Evolutionary conservation across 1,140 invertebrate genomes (phyloP).

Genomic region (Euborellia annulipes): DNA sequence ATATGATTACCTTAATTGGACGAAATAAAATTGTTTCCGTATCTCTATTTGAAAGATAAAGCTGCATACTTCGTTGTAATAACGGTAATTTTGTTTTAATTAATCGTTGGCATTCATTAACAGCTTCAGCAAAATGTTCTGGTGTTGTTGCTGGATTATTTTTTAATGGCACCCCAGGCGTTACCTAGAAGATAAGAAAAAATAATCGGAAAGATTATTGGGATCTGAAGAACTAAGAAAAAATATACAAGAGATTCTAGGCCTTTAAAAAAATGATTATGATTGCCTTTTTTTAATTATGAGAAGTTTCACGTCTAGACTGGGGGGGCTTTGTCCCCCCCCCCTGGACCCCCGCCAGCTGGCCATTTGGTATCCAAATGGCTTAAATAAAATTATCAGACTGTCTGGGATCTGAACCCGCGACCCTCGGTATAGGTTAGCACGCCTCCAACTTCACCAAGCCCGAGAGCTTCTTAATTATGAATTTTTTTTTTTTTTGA

Average conservation of each 20-base stretch:
- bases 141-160: slow-evolving; percentile 23
- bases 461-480: too few relatives aligned
- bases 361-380: too few relatives aligned
- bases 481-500: too few relatives aligned
- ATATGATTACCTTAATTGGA: slow-evolving; percentile 77
- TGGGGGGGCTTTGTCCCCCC: too few relatives aligned
- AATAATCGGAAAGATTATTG: slow-evolving; percentile 2
- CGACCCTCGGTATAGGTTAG: too few relatives aligned
- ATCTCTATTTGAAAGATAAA: slow-evolving; percentile 91
- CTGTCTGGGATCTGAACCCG: too few relatives aligned
- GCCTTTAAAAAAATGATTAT: too few relatives aligned
- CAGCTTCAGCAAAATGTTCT: slow-evolving; percentile 11
- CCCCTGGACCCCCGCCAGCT: too few relatives aligned
- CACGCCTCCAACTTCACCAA: too few relatives aligned
- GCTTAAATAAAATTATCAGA: too few relatives aligned
- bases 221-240: slow-evolving; percentile 9
- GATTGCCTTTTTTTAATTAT: too few relatives aligned
- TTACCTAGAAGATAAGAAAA: slow-evolving; percentile 18
- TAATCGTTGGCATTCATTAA: slow-evolving; percentile 44
- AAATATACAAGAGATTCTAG: background rate
- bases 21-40: slow-evolving; percentile 91
- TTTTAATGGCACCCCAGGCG: slow-evolving; percentile 14
- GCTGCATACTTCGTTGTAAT: slow-evolving; percentile 75
- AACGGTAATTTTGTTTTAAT: slow-evolving; percentile 65
- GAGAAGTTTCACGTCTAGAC: too few relatives aligned